phyloP scores from a whole-genome alignment of 2,888 invertebrate genomes.

The Argyra leucocephala region DNA sequence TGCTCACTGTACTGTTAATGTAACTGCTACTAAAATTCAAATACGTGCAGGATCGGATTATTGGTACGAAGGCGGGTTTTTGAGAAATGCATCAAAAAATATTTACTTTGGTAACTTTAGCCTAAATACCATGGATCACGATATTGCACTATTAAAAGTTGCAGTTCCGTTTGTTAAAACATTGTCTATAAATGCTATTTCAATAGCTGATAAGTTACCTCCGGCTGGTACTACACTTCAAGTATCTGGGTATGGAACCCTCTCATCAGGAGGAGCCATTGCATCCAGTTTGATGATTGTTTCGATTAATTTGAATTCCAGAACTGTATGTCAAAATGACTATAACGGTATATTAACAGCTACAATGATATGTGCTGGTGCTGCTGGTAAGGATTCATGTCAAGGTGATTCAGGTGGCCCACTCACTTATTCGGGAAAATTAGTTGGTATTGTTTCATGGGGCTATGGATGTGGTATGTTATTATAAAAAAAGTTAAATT shows the following conservation, averaged over 20 bases:
- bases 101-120: slow-evolving; percentile 30
- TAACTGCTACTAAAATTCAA: not conserved
- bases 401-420: slow-evolving; percentile 28
- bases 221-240: slow-evolving; percentile 16
- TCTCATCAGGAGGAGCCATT: not conserved
- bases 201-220: slow-evolving; percentile 14
- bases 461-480: slow-evolving; percentile 23
- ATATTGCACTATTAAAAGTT: slow-evolving; percentile 34
- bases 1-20: slow-evolving; percentile 29
- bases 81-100: slow-evolving; percentile 16
- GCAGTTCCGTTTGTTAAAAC: not conserved
- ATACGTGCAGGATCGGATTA: not conserved
- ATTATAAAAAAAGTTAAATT: not conserved
- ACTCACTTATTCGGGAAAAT: slow-evolving; percentile 10
- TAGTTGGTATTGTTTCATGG: slow-evolving; percentile 26
- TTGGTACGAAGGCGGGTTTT: not conserved
- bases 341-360: slow-evolving; percentile 16
- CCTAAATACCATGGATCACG: slow-evolving; percentile 31
- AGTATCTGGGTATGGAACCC: slow-evolving; percentile 26
- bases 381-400: slow-evolving; percentile 17
- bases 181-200: slow-evolving; percentile 16
- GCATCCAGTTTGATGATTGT: not conserved
- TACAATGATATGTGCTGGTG: slow-evolving; percentile 24
- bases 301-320: slow-evolving; percentile 16
- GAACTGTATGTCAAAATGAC: not conserved